Conservation (phyloP, 2,113 vertebrate genomes). For the Vanacampus margaritifer region DNA sequence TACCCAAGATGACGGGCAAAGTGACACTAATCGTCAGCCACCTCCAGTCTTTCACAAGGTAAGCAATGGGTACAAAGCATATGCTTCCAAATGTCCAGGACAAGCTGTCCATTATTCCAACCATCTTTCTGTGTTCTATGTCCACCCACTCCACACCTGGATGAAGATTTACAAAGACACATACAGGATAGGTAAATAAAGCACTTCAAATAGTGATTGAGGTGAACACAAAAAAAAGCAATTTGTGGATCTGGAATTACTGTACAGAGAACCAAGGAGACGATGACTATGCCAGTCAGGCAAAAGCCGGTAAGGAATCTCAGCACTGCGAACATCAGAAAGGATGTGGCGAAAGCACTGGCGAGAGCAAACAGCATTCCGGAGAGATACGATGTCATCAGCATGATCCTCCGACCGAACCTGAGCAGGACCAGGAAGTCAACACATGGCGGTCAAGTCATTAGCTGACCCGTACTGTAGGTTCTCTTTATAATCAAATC, state of each 20-base stretch:
- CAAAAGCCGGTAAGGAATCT: slow-evolving; percentile 73
- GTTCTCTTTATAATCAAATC: too few relatives aligned
- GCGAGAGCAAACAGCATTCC: slow-evolving; percentile 59
- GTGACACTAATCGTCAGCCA: slow-evolving; percentile 60
- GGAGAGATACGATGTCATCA: slow-evolving; percentile 63
- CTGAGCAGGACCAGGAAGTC: slow-evolving; percentile 31
- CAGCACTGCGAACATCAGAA: slow-evolving; percentile 66
- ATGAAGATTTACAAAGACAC: background rate
- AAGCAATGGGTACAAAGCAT: slow-evolving; percentile 59
- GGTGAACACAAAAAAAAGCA: background rate
- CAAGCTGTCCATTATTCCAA: slow-evolving; percentile 67
- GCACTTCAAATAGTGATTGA: background rate
- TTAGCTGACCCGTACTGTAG: background rate
- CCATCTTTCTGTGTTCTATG: slow-evolving; percentile 68
- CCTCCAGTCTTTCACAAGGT: slow-evolving; percentile 71
- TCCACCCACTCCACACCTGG: slow-evolving; percentile 77
- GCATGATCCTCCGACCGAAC: slow-evolving; percentile 65
- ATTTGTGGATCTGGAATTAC: slow-evolving; percentile 45
- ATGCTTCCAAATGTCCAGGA: slow-evolving; percentile 67
- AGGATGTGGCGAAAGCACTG: slow-evolving; percentile 67
- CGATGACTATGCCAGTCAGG: slow-evolving; percentile 70
- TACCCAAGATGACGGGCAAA: slow-evolving; percentile 55
- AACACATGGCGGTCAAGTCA: background rate
- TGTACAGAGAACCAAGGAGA: slow-evolving; percentile 58
- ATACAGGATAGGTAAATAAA: background rate